Evolutionary conservation across 2,797 vertebrate species (phyloP).

Genomic region (Lepilemur ruficaudatus): DNA sequence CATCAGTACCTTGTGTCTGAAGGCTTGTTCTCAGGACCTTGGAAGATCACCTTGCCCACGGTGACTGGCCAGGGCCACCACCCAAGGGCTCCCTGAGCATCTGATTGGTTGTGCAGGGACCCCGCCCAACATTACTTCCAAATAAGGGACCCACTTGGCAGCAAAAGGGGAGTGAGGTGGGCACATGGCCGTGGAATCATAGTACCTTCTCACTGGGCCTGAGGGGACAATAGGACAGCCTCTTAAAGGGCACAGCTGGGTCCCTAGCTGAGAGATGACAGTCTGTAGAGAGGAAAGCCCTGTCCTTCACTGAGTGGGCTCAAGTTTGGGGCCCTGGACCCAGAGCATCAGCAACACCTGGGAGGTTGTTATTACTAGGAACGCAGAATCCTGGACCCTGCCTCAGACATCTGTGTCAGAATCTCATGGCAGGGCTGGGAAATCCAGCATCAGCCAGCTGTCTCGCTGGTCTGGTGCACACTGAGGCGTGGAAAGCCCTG

Average conservation of each 20-base stretch:
- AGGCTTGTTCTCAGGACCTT: not conserved
- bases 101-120: not conserved
- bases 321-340: not conserved
- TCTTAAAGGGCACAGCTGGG: not conserved
- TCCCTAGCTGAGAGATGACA: too few species aligned
- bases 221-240: accelerated
- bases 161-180: not conserved
- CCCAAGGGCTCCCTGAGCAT: not conserved
- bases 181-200: not conserved
- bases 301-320: not conserved
- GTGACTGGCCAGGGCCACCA: not conserved
- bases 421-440: not conserved
- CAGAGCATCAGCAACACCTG: not conserved
- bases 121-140: not conserved
- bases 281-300: not conserved
- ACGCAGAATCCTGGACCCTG: not conserved
- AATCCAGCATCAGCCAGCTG: not conserved
- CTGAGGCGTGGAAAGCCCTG: not conserved
- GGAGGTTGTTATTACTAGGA: not conserved
- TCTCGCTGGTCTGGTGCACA: too few species aligned
- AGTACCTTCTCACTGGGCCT: accelerated
- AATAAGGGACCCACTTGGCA: not conserved
- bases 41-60: not conserved
- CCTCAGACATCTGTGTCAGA: not conserved
- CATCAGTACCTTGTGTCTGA: not conserved